phyloP scores from a whole-genome alignment of 2,113 vertebrate genomes.

The Marmota flaviventris region DNA sequence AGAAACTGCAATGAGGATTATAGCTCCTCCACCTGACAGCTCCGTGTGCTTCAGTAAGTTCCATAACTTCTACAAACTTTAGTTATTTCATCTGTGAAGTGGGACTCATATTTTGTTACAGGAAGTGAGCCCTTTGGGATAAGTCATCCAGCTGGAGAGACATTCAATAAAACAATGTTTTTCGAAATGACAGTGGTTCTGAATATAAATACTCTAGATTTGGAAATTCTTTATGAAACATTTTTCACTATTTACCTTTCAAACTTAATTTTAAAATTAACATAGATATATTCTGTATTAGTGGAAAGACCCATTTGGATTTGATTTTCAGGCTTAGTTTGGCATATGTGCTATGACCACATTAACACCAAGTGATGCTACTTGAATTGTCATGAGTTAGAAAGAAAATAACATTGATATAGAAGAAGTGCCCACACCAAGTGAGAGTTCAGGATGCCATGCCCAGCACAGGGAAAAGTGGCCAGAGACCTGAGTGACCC shows the following conservation, averaged over 20 bases:
- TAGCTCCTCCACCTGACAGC: background rate
- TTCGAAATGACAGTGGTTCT: background rate
- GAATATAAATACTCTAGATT: background rate
- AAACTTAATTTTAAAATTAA: background rate
- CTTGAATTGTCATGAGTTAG: background rate
- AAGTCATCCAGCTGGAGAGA: background rate
- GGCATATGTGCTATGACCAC: background rate
- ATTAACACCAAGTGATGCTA: background rate
- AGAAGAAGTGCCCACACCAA: background rate
- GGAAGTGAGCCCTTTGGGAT: background rate
- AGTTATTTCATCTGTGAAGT: background rate
- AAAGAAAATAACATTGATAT: background rate
- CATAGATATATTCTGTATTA: background rate
- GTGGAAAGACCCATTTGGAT: conserved; percentile 17
- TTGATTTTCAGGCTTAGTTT: background rate
- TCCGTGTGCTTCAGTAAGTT: background rate
- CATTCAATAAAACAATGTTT: background rate
- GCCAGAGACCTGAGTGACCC: background rate
- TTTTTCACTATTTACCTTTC: background rate
- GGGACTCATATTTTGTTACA: background rate
- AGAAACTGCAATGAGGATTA: background rate
- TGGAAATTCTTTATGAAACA: background rate
- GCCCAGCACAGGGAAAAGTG: background rate
- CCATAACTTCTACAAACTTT: background rate
- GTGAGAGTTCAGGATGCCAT: background rate